Conservation (phyloP, 35 echinoderm and acorn worm genomes). For the Apostichopus californicus region DNA sequence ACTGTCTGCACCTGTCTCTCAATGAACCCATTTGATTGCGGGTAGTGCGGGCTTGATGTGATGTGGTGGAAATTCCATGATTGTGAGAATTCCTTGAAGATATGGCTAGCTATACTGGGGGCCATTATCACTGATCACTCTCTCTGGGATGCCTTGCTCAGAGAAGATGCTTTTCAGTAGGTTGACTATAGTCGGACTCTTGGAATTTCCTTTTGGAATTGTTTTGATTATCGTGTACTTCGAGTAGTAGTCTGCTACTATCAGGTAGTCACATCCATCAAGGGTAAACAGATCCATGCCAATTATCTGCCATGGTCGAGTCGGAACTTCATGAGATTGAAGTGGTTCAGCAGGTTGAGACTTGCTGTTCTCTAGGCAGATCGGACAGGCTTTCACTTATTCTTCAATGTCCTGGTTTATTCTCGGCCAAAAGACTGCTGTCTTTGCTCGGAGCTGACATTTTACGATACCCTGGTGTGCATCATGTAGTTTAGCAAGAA, state of each 20-base stretch:
- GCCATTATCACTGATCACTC: not conserved
- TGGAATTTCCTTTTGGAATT: too few species aligned
- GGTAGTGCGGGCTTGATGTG: constrained; percentile 10
- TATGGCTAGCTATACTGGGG: not conserved
- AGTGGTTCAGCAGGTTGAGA: not conserved
- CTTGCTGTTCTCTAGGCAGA: too few species aligned
- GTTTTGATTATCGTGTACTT: too few species aligned
- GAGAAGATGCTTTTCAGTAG: too few species aligned
- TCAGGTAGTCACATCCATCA: not conserved
- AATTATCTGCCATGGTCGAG: not conserved
- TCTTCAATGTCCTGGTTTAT: too few species aligned
- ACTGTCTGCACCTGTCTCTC: constrained; percentile 27
- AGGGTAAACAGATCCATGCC: not conserved
- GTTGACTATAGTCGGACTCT: too few species aligned
- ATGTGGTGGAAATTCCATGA: not conserved
- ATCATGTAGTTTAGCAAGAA: constrained; percentile 63
- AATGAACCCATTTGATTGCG: constrained; percentile 46
- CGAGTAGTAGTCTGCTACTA: not conserved
- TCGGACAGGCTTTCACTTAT: too few species aligned
- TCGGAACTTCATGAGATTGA: not conserved
- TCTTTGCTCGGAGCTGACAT: too few species aligned
- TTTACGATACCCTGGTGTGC: too few species aligned
- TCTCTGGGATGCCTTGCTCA: too few species aligned
- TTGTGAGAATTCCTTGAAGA: not conserved
- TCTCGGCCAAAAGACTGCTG: too few species aligned